Evolutionary conservation across 2,113 vertebrate genomes (phyloP).

Genomic region (Sorex fumeus): DNA sequence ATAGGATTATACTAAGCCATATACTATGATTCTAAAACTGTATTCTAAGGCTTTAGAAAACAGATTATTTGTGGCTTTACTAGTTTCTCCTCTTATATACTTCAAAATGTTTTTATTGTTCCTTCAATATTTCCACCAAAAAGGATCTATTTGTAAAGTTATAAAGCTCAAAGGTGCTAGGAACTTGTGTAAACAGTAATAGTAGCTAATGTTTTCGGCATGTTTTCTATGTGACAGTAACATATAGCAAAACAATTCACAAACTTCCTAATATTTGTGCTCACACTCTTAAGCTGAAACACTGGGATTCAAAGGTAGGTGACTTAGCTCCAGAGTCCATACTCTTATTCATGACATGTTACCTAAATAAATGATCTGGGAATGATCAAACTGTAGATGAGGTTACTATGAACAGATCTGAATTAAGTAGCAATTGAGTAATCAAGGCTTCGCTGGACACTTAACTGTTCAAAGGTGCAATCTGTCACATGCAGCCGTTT

Average conservation of each 20-base stretch:
- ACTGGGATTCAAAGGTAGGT: background rate
- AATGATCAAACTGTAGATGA: constrained; percentile 19
- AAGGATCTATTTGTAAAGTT: background rate
- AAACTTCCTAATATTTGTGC: background rate
- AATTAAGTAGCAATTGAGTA: background rate
- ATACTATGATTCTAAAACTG: constrained; percentile 40
- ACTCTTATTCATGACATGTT: background rate
- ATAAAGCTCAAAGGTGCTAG: constrained; percentile 46
- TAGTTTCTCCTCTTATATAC: constrained; percentile 20
- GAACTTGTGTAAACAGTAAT: constrained; percentile 3
- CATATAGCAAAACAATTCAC: constrained; percentile 29
- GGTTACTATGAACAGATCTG: constrained; percentile 16
- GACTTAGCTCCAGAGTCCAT: constrained; percentile 13
- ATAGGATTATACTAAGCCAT: constrained; percentile 17
- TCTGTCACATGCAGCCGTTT: background rate
- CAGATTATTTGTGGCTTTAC: background rate
- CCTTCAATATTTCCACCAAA: constrained; percentile 35
- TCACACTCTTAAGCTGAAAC: background rate
- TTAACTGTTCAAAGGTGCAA: background rate
- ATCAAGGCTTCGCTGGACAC: background rate
- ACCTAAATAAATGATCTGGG: background rate
- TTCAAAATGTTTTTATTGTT: constrained; percentile 2
- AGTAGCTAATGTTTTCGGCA: background rate
- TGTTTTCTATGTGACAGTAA: constrained; percentile 32
- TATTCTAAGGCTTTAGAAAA: constrained; percentile 1